These are phyloP conservation scores for Pleuronectes platessa DNA, from an alignment of 2,113 vertebrate species.

Conservation along the genomic window DNA sequence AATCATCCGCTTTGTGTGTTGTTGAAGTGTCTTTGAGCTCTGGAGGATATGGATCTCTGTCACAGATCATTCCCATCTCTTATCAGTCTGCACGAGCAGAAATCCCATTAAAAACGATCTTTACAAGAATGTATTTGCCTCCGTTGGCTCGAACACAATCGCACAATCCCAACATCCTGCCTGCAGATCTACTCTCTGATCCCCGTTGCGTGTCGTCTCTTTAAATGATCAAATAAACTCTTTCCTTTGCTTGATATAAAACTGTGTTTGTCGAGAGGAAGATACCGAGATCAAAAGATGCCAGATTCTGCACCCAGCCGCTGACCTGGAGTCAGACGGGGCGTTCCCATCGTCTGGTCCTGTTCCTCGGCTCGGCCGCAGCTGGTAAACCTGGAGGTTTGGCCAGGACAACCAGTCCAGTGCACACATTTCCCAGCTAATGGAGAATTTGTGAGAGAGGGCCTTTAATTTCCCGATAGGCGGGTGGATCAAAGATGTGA, in stretches of 20 bases:
- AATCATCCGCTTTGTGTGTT: not conserved
- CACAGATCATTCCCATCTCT: constrained; percentile 39
- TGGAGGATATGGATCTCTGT: constrained; percentile 18
- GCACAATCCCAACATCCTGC: constrained; percentile 59
- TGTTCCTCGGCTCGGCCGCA: constrained; percentile 36
- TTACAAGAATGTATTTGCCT: constrained; percentile 34
- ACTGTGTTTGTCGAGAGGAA: constrained; percentile 30
- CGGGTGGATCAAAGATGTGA: constrained; percentile 81
- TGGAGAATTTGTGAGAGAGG: constrained; percentile 68
- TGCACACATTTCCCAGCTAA: constrained; percentile 71
- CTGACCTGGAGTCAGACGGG: constrained; percentile 50
- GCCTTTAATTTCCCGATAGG: constrained; percentile 75
- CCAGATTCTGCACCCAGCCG: not conserved
- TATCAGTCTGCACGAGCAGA: constrained; percentile 21
- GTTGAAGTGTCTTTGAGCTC: constrained; percentile 4
- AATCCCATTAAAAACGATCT: constrained; percentile 35
- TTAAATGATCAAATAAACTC: constrained; percentile 54
- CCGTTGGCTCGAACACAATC: constrained; percentile 27
- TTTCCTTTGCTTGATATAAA: constrained; percentile 56
- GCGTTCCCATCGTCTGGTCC: constrained; percentile 47
- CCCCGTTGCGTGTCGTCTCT: constrained; percentile 49
- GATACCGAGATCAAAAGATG: constrained; percentile 56
- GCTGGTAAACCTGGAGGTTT: constrained; percentile 46
- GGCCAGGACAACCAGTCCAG: constrained; percentile 31
- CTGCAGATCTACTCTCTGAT: constrained; percentile 48